Base-by-base conservation (phyloP, 2,113 vertebrate genomes). In the Pseudopodoces humilis region DNA sequence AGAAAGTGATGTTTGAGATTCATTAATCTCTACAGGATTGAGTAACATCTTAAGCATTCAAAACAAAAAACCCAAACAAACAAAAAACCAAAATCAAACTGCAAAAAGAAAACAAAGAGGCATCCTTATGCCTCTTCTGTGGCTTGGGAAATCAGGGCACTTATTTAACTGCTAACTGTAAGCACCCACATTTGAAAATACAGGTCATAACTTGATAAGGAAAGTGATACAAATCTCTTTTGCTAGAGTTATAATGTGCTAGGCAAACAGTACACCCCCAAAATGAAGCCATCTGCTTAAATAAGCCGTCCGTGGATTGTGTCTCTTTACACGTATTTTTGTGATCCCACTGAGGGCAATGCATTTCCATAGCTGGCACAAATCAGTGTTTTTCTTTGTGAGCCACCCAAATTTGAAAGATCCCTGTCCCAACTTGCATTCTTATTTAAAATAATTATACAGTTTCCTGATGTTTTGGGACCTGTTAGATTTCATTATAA, bases 211-310 rank as follows among this genome's bases (percentile, higher is more conserved):
- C 64, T 75, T 1, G 37, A 56, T 93, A 93, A 91, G 64, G 80
- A 92, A 94, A 86, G 85, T 78, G 75, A 88, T 91, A 90, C 5
- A 4, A 90, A 80, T 93, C 55, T 80, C 58, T 90, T 92, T 93
- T 90, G 64, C 76, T 96, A 30, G 55, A 94, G 64, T 85, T 95
- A 86, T 52, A 91, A 95, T 70, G 88, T 92, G 93, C 75, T 91
- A 97, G 88, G 88, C 90, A 96, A 95, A 96, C 60, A 86, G 50
- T 81, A 94, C 76, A 77, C 76, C 75, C 83, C 71, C 79, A 67
- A 94, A 93, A 82, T 88, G 79, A 80, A 93, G 46, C 63, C 87
- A 95, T 95, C 84, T 96, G 78, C 84, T 95, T 92, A 78, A 93
- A 86, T 77, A 92, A 92, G 28, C 58, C 14, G 0, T 88, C 37